Conservation (phyloP, 2,888 invertebrate species). For the Fragum fragum region DNA sequence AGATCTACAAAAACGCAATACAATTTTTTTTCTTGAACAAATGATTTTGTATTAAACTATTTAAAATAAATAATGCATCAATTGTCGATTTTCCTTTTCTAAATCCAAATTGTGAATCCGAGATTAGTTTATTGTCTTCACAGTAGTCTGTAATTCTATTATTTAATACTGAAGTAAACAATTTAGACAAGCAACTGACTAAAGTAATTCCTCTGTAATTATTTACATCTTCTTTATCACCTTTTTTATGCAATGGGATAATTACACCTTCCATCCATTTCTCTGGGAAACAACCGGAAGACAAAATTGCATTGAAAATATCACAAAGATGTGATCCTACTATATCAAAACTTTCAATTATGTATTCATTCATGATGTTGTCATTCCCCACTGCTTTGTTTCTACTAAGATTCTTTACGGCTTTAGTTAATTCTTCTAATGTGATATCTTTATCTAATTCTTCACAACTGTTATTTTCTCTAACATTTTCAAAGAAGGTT, state of each 20-base stretch:
- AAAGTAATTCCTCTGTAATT: conserved; percentile 55
- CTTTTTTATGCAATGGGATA: conserved; percentile 50
- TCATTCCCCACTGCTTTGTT: conserved; percentile 33
- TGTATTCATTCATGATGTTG: conserved; percentile 39
- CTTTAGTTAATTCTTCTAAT: conserved; percentile 16
- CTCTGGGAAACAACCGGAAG: conserved; percentile 28
- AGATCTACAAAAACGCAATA: conserved; percentile 36
- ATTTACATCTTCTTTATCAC: conserved; percentile 33
- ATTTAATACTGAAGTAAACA: conserved; percentile 47
- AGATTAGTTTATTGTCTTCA: conserved; percentile 15
- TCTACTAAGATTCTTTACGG: conserved; percentile 11
- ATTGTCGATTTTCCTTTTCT: conserved; percentile 32
- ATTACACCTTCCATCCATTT: conserved; percentile 46
- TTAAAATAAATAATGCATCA: conserved; percentile 39
- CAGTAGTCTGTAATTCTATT: conserved; percentile 26
- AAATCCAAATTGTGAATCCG: conserved; percentile 38
- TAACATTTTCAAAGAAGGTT: conserved; percentile 17
- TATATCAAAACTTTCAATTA: conserved; percentile 40
- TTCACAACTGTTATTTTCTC: background rate
- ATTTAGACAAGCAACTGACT: conserved; percentile 43
- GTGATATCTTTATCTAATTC: conserved; percentile 18
- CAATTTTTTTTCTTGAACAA: conserved; percentile 15
- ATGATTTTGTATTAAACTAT: conserved; percentile 16
- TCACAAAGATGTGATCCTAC: conserved; percentile 26
- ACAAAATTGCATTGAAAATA: conserved; percentile 40